Conservation (phyloP, 2,888 invertebrate genomes). For the Hydropsyche betteni region DNA sequence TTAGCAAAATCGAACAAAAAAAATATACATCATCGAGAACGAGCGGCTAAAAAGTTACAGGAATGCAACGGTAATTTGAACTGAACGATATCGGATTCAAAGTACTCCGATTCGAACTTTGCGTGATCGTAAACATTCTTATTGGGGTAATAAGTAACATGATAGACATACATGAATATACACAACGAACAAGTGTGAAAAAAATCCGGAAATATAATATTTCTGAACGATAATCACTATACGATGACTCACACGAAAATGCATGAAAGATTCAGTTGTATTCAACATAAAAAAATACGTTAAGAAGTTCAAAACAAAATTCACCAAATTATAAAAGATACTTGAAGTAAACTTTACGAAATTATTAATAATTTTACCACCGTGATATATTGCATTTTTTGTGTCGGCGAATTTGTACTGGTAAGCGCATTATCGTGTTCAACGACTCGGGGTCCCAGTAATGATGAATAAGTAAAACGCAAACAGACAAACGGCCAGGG, state of each 20-base stretch:
- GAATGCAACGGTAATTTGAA: conserved; percentile 5
- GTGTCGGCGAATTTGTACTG: not conserved
- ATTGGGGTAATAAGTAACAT: conserved; percentile 21
- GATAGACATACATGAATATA: not conserved
- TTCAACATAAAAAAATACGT: no score
- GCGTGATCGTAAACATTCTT: not conserved
- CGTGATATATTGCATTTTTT: not conserved
- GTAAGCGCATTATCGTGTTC: conserved; percentile 25
- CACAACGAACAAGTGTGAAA: not conserved
- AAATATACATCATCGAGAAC: no score
- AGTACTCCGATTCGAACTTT: not conserved
- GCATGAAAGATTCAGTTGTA: no score
- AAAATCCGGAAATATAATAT: no score
- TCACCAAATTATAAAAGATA: not conserved
- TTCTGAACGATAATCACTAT: no score
- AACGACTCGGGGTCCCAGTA: not conserved
- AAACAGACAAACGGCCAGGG: conserved; percentile 10
- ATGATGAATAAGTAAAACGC: conserved; percentile 28
- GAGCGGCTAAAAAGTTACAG: no score
- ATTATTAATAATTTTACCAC: no score
- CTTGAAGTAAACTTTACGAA: not conserved
- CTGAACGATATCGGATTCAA: not conserved
- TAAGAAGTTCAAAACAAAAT: no score
- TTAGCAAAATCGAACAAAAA: not conserved
- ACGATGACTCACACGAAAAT: no score